Evolutionary conservation across 2,888 invertebrate genomes (phyloP).

Genomic region (Harpalus rufipes): DNA sequence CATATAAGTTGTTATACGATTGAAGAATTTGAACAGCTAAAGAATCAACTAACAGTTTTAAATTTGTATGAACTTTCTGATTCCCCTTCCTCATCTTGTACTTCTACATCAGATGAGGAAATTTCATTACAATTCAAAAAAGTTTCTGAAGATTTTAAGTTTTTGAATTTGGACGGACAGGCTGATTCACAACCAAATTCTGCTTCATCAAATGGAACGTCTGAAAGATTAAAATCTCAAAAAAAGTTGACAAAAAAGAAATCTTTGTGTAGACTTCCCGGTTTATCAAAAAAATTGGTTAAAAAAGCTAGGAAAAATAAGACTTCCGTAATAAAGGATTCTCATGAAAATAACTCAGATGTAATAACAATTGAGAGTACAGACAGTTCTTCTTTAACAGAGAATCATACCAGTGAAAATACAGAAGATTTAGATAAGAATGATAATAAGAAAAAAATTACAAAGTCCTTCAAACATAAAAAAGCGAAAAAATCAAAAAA

Average conservation of each 20-base stretch:
- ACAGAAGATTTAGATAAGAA: background rate
- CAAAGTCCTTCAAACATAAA: background rate
- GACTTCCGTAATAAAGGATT: background rate
- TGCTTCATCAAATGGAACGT: background rate
- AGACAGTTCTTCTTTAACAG: background rate
- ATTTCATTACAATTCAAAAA: background rate
- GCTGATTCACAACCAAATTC: slow-evolving; percentile 18
- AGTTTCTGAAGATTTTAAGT: background rate
- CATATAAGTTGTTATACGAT: background rate
- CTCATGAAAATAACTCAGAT: background rate
- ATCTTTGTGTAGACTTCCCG: background rate
- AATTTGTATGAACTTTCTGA: background rate
- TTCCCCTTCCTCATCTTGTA: background rate
- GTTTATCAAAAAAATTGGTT: slow-evolving; percentile 12
- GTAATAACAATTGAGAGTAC: background rate
- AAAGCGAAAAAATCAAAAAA: background rate
- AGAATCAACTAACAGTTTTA: background rate
- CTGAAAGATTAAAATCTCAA: background rate
- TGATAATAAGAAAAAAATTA: background rate
- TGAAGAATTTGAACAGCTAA: background rate
- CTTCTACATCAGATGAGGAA: background rate
- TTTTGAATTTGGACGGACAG: slow-evolving; percentile 25
- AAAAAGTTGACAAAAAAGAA: slow-evolving; percentile 22
- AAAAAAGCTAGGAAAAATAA: slow-evolving; percentile 3
- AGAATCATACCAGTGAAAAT: background rate